Conservation (phyloP, 2,113 vertebrate species). For the Jacana jacana region DNA sequence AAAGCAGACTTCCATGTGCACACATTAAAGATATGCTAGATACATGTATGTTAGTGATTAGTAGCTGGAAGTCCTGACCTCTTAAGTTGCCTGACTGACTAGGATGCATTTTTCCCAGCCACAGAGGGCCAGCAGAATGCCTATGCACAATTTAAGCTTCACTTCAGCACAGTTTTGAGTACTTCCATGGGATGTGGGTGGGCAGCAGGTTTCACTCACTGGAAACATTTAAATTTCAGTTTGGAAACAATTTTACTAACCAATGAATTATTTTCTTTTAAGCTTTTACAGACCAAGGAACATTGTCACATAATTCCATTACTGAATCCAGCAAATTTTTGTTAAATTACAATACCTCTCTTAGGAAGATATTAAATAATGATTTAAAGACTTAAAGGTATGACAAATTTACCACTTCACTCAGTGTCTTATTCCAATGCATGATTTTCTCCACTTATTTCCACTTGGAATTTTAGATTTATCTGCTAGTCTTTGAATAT, state of each 20-base stretch:
- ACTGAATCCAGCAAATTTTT: neutral
- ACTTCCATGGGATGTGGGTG: neutral
- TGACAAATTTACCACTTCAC: neutral
- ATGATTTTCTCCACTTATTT: neutral
- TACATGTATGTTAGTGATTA: neutral
- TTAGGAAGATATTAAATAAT: conserved; percentile 1
- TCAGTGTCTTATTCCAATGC: neutral
- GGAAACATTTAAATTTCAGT: neutral
- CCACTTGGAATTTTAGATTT: neutral
- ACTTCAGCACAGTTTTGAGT: neutral
- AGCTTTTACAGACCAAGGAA: neutral
- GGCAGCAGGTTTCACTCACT: neutral
- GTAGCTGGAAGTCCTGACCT: neutral
- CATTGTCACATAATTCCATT: neutral
- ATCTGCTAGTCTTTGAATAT: neutral
- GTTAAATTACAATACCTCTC: neutral
- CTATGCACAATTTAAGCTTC: neutral
- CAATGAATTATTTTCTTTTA: neutral
- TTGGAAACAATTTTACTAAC: conserved; percentile 17
- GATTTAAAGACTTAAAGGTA: neutral
- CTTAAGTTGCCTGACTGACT: neutral
- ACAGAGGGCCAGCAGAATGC: neutral
- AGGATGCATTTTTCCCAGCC: neutral
- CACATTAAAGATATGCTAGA: neutral
- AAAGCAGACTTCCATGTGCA: neutral